Conservation (phyloP, 2,113 vertebrate species). For the Pipra filicauda region DNA sequence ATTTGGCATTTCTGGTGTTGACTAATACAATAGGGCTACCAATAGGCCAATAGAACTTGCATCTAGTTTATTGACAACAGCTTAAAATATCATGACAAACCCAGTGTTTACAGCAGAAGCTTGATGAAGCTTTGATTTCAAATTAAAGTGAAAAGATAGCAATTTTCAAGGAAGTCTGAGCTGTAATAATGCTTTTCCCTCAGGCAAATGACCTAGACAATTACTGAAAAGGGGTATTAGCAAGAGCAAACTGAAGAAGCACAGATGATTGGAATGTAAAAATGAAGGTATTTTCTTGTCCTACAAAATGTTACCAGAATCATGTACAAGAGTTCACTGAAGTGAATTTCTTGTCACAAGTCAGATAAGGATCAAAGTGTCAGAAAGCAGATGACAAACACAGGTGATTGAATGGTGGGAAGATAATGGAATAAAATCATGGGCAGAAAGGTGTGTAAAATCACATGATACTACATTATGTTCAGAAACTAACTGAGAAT, state of each 20-base stretch:
- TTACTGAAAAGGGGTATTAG: background rate
- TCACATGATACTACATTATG: background rate
- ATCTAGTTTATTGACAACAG: background rate
- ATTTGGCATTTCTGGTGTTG: background rate
- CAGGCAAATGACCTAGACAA: background rate
- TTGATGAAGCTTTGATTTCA: background rate
- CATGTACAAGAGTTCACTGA: background rate
- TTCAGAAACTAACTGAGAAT: background rate
- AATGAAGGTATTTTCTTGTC: background rate
- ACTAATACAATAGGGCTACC: background rate
- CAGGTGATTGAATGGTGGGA: background rate
- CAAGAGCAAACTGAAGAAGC: background rate
- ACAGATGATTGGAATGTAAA: background rate
- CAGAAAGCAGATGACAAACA: background rate
- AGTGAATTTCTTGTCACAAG: conserved; percentile 19
- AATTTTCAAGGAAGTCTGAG: background rate
- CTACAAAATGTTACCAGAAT: background rate
- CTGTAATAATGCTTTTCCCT: background rate
- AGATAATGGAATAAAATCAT: background rate
- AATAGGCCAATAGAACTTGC: background rate
- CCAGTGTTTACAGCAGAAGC: background rate
- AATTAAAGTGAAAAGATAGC: background rate
- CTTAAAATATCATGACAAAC: background rate
- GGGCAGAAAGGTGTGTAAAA: background rate
- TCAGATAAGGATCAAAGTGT: background rate